Evolutionary conservation across 2,797 vertebrate species (phyloP), one percentile per base, ranked within the genome.

Genomic region (Smutsia gigantea): DNA sequence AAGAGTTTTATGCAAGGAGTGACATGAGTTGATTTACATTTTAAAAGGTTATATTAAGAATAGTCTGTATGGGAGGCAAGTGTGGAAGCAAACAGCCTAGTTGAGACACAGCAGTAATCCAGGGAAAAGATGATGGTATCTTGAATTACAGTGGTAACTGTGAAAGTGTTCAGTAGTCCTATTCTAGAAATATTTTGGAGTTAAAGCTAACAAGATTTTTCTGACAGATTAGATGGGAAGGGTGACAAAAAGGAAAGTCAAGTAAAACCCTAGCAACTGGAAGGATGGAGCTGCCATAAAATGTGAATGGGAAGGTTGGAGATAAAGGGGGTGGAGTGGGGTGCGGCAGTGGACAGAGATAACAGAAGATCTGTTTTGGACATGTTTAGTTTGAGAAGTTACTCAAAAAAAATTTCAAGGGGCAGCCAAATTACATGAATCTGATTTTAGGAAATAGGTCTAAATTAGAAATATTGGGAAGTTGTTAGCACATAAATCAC

Each of bases 21-120:
- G 61, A 84, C 17, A 51, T 51, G 77, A 89, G 86, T 71, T 83
- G 64, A 92, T 92, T 85, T 94, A 87, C 23, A 87, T 95, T 75
- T 94, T 55, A 64, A 59, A 88, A 77, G 15, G 46, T 94, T 85
- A 39, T 9, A 90, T 64, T 71, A 72, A 81, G 72, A 88, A 46
- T 27, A 68, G 72, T 72, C 46, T 77, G 9, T 23, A 84, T n/a
- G 81, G 55, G 46, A 96, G 49, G 55, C 49, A 92, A 95, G 5
- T 57, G n/a, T 17, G 34, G 57, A 92, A 94, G 39, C 37, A 93
- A 39, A 86, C 37, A 68, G 34, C 90, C 34, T 81, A 90, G 46
- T 81, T 92, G 95, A 79, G 42, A 90, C 25, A 61, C 13, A 49
- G 81, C 64, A 87, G 63, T n/a, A 84, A 94, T 90, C 25, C 34